Evolutionary conservation across 2,797 vertebrate genomes (phyloP), one percentile per base, ranked within the genome.

Genomic region (Centroberyx gerrardi): DNA sequence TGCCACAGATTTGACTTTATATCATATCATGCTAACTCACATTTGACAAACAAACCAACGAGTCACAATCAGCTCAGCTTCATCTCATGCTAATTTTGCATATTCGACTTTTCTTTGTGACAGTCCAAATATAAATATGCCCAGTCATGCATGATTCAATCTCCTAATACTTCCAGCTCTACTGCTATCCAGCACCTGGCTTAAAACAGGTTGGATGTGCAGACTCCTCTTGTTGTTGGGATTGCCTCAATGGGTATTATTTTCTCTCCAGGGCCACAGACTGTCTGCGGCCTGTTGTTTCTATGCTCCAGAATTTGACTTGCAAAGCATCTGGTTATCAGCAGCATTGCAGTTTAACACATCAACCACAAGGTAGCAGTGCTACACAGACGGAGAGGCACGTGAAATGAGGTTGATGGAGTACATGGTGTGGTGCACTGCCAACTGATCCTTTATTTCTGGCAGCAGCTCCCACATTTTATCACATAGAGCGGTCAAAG

Each of bases 311-410:
- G 9, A 15, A 17, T 48, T 2, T 48, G 6, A 40, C 38, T 40
- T 40, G 38, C 6, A 8, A 40, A 40, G 38, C 38, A 2, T 40
- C 9, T 9, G 8, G 44, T 17, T 48, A 8, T 49, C n/a, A 49
- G 4, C 17, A 8, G 69, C 68, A 75, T 36, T 86, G 82, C 68
- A 82, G 79, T 81, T 77, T 18, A 12, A 61, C 1, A 27, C 48
- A 5, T 1, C 0, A 36, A 18, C 67, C 88, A 85, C 40, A 72
- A 56, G 81, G 70, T 64, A 81, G 78, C 86, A 84, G 75, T 78
- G 53, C 62, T 33, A 63, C 59, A 86, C 70, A 76, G 65, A 17
- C 31, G 14, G 62, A 59, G 55, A 55, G 27, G 8, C 27, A 28
- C 3, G 28, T 15, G 12, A 17, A 14, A 59, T 36, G 15, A 36